These are phyloP conservation scores for Drosophila ezoana DNA, from an alignment of 2,888 invertebrate genomes.

Conservation along the genomic window DNA sequence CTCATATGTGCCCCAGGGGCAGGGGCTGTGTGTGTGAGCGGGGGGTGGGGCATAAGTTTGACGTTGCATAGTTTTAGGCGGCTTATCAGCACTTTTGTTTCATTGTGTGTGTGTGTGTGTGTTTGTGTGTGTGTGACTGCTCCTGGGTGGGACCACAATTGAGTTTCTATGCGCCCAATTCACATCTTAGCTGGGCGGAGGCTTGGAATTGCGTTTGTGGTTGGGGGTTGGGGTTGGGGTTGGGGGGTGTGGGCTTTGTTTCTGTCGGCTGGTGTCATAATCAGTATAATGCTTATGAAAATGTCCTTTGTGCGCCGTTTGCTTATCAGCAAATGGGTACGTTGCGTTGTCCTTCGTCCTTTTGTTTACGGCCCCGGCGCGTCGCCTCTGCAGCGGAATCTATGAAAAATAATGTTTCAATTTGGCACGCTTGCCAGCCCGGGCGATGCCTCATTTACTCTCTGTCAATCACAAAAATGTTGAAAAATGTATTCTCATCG, in stretches of 20 bases:
- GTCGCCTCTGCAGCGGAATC: conserved; percentile 43
- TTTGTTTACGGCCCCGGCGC: conserved; percentile 41
- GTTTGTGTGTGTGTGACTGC: conserved; percentile 3
- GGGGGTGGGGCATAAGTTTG: conserved; percentile 55
- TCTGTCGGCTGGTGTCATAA: conserved; percentile 77
- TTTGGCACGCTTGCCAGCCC: conserved; percentile 51
- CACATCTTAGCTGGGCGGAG: too few species aligned
- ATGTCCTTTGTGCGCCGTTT: conserved; percentile 63
- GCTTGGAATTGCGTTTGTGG: background rate
- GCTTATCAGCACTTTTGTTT: conserved; percentile 76
- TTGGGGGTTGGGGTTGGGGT: background rate
- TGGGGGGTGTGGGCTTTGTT: conserved; percentile 33
- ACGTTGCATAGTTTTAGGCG: conserved; percentile 71
- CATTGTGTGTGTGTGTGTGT: conserved; percentile 28
- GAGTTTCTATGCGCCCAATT: conserved; percentile 2
- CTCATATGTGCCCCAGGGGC: conserved; percentile 38
- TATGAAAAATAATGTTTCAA: conserved; percentile 76
- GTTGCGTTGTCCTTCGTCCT: conserved; percentile 19
- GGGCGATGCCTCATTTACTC: conserved; percentile 36
- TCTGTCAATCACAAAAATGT: conserved; percentile 61
- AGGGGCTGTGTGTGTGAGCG: background rate
- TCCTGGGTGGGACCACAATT: conserved; percentile 16
- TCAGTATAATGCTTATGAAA: conserved; percentile 83
- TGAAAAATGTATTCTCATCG: conserved; percentile 26
- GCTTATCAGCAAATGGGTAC: conserved; percentile 52